phyloP scores from a whole-genome alignment of 92 coral and sea anemone species.

The Zoanthus sansibaricus region DNA sequence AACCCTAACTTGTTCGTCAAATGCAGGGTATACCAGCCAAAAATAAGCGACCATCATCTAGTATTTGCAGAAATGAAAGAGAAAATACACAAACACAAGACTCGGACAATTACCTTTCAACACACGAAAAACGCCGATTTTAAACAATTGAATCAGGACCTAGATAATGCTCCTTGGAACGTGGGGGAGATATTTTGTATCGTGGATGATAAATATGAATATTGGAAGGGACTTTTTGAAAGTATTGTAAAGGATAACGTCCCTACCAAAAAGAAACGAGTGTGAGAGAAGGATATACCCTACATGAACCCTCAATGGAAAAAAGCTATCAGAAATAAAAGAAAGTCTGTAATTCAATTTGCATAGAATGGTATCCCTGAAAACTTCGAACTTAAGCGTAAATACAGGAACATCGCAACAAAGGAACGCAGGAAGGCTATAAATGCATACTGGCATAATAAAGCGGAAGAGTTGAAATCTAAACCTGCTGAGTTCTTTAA shows the following conservation, averaged over 20 bases:
- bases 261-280: slow-evolving; percentile 54
- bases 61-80: slow-evolving; percentile 67
- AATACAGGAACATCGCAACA: slow-evolving; percentile 65
- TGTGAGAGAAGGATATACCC: slow-evolving; percentile 64
- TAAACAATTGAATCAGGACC: slow-evolving; percentile 59
- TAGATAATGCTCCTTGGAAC: slow-evolving; percentile 58
- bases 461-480: slow-evolving; percentile 59
- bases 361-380: slow-evolving; percentile 58
- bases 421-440: slow-evolving; percentile 62
- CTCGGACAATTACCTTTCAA: slow-evolving; percentile 57
- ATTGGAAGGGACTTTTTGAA: slow-evolving; percentile 50
- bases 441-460: slow-evolving; percentile 54
- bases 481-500: slow-evolving; percentile 51
- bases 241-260: slow-evolving; percentile 48
- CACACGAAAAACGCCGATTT: slow-evolving; percentile 67
- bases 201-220: slow-evolving; percentile 51
- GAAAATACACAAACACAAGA: slow-evolving; percentile 65
- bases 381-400: slow-evolving; percentile 66
- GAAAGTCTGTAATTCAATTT: slow-evolving; percentile 64
- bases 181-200: slow-evolving; percentile 61
- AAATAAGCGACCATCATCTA: slow-evolving; percentile 69
- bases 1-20: slow-evolving; percentile 53
- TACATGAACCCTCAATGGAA: slow-evolving; percentile 72
- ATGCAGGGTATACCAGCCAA: slow-evolving; percentile 67
- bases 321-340: slow-evolving; percentile 60